Base-by-base conservation (phyloP, 1,140 invertebrate genomes). In the Saxidomus purpurata region DNA sequence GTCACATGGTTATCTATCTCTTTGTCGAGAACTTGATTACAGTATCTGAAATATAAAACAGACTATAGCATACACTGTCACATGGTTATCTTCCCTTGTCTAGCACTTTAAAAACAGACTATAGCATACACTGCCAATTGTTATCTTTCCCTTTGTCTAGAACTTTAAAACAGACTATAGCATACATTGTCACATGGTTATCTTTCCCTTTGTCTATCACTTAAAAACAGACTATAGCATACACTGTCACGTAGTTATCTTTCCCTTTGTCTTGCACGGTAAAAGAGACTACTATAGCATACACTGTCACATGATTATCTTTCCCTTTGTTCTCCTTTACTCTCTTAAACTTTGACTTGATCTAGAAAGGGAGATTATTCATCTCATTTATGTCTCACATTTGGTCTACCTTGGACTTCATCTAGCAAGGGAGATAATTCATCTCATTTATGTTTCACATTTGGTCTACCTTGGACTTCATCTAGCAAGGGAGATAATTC, bases 1-100 rank as follows among this genome's bases (percentile, higher is more conserved):
- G 92, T 93, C 67, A 95, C 95, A 89, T 93, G 91, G 36, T 92
- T 90, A 90, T 96, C 96, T 76, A 96, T 95, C n/a, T 96, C 95
- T 90, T 95, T 94, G 83, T 95, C 95, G 52, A 96, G 69, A 2
- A 96, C 93, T 87, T 96, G 96, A 86, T 94, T 95, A 87, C 96
- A 96, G 87, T 96, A 96, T 90, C 96, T 96, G 87, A 17, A 79
- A 77, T 22, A 19, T 15, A 55, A 22, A 55, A 55, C 43, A 47
- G 43, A 47, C 43, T 47, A 47, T 47, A 47, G n/a, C 47, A 49
- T 8, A 49, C 6, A 15, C 2, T 55, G 22, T 55, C 6, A 77
- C n/a, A 13, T 6, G 11, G 9, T 49, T 49, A 11, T 25, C 25
- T 77, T 11, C 9, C 17, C 38, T 77, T 77, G 47, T 49, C 13